phyloP scores from a whole-genome alignment of 2,113 vertebrate genomes.

The Telmatochromis sp. region DNA sequence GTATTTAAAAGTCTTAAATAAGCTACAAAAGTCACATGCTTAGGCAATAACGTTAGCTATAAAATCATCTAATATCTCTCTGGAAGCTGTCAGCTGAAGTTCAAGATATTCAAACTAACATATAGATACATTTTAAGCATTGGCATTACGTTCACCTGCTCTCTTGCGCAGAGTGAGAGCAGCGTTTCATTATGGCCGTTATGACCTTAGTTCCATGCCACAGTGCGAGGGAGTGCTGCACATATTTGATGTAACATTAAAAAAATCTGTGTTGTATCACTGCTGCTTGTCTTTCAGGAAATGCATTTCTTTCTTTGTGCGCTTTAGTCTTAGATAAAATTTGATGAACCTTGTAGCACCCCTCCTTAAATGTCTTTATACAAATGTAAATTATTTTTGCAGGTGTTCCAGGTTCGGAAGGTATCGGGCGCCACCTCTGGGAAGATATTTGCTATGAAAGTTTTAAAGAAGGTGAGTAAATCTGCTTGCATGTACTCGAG shows the following conservation, averaged over 20 bases:
- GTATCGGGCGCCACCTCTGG: slow-evolving; percentile 87
- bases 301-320: background rate
- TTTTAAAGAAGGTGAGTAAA: slow-evolving; percentile 91
- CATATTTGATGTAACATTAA: background rate
- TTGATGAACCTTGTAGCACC: background rate
- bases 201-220: background rate
- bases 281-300: background rate
- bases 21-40: background rate
- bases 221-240: background rate
- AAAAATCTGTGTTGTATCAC: background rate
- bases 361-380: background rate
- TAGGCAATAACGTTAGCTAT: background rate
- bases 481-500: background rate
- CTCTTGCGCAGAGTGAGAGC: background rate
- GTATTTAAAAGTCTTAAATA: background rate
- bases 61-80: background rate
- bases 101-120: background rate
- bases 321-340: background rate
- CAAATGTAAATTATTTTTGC: background rate
- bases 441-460: slow-evolving; percentile 99
- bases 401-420: slow-evolving; percentile 98
- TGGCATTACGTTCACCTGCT: background rate
- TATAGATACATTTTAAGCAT: background rate
- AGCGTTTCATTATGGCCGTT: background rate
- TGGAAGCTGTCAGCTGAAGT: background rate